Percentiles rank a stretch among this genome's conserved stretches.
Evolutionary conservation across 2,888 invertebrate species (phyloP).

Genomic region (Phalera bucephala): DNA sequence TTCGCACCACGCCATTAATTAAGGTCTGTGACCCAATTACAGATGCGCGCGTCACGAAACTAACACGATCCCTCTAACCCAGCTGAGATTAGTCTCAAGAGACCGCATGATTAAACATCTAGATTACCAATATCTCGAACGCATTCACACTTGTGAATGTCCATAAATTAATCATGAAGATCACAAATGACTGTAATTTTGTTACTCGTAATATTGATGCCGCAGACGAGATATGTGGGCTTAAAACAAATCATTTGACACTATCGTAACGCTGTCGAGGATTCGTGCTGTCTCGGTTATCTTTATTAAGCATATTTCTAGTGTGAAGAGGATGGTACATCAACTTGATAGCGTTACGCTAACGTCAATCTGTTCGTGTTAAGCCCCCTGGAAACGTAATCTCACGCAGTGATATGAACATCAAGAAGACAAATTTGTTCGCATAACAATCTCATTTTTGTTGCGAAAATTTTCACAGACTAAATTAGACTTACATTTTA

Average conservation of each 20-base stretch:
- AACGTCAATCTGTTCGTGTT: too few relatives aligned
- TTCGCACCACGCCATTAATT: slow-evolving; percentile 65
- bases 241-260: too few relatives aligned
- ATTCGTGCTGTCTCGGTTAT: too few relatives aligned
- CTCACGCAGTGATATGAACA: background rate
- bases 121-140: slow-evolving; percentile 47
- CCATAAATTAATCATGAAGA: slow-evolving; percentile 11
- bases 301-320: too few relatives aligned
- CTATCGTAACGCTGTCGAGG: too few relatives aligned
- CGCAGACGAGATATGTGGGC: slow-evolving; percentile 3
- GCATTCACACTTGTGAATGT: slow-evolving; percentile 28
- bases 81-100: slow-evolving; percentile 60
- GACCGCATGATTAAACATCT: slow-evolving; percentile 36
- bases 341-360: too few relatives aligned
- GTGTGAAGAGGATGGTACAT: too few relatives aligned
- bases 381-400: too few relatives aligned
- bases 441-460: background rate
- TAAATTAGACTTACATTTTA: background rate
- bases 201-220: slow-evolving; percentile 4
- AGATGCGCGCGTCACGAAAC: slow-evolving; percentile 59
- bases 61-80: slow-evolving; percentile 61
- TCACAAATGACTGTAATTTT: slow-evolving; percentile 20
- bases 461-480: background rate
- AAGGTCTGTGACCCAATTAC: slow-evolving; percentile 74
- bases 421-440: background rate